Conservation (phyloP, 2,797 vertebrate species). For the Liparis tanakae region DNA sequence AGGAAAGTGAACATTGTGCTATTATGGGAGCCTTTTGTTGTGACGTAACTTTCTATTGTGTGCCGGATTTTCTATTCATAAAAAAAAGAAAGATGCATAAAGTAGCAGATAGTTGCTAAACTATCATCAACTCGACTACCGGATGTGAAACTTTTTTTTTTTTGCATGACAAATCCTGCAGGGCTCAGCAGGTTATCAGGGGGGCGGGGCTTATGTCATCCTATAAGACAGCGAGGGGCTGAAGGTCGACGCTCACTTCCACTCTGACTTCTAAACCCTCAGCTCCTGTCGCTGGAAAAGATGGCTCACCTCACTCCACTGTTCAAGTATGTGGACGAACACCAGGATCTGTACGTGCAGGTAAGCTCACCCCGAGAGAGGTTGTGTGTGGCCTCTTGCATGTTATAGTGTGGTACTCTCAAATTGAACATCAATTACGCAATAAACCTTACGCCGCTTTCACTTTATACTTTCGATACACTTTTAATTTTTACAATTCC, state of each 20-base stretch:
- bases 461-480: no score
- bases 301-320: conserved; percentile 88
- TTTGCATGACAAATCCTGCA: conserved; percentile 9
- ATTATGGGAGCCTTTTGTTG: neutral
- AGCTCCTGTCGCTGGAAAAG: conserved; percentile 55
- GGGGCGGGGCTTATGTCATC: conserved; percentile 44
- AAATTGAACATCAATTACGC: no score
- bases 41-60: neutral
- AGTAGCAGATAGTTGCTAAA: neutral
- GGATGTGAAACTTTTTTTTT: conserved; percentile 18
- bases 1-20: neutral
- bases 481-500: no score
- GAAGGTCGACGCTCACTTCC: conserved; percentile 10
- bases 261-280: conserved; percentile 43
- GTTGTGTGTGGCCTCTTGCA: neutral
- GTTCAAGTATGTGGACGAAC: conserved; percentile 92
- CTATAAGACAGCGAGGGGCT: conserved; percentile 28
- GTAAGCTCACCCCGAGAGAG: conserved; percentile 71
- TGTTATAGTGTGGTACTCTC: neutral
- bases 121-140: neutral
- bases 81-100: neutral
- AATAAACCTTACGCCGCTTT: no score
- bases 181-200: conserved; percentile 52
- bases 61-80: neutral
- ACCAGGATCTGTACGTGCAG: conserved; percentile 92